Conservation (phyloP, 2,797 vertebrate species). For the Avahi laniger region DNA sequence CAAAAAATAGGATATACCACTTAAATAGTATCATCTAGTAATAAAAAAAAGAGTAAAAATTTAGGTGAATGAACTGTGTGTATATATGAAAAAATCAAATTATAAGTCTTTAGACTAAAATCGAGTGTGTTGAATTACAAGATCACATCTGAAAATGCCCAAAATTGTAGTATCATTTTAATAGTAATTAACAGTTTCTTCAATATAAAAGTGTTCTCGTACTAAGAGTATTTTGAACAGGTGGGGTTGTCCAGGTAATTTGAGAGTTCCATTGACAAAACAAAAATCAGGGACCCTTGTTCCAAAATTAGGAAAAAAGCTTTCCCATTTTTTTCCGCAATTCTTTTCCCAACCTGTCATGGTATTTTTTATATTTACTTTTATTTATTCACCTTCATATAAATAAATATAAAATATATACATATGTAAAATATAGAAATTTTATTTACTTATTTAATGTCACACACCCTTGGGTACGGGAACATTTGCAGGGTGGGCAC, state of each 20-base stretch:
- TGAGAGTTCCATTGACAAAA: not conserved
- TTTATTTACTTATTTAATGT: not conserved
- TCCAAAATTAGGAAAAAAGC: not conserved
- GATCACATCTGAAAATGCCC: not conserved
- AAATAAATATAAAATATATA: not conserved
- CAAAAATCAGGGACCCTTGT: not conserved
- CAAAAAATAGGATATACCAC: not conserved
- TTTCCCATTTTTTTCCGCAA: not conserved
- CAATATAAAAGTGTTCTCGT: not conserved
- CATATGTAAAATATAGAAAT: not conserved
- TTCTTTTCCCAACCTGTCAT: not conserved
- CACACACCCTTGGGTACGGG: not conserved
- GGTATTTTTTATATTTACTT: not conserved
- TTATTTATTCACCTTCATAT: not conserved
- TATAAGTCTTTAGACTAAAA: not conserved
- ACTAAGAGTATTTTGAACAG: not conserved
- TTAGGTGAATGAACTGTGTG: not conserved
- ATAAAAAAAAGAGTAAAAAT: not conserved
- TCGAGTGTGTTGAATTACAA: not conserved
- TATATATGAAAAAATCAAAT: not conserved
- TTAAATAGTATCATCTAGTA: not conserved
- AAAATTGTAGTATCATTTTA: slow-evolving; percentile 5
- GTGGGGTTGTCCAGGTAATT: not conserved
- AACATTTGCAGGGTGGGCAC: not conserved
- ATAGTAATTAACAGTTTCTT: not conserved